phyloP scores from a whole-genome alignment of 2,888 invertebrate genomes.

The Melanchra persicariae region DNA sequence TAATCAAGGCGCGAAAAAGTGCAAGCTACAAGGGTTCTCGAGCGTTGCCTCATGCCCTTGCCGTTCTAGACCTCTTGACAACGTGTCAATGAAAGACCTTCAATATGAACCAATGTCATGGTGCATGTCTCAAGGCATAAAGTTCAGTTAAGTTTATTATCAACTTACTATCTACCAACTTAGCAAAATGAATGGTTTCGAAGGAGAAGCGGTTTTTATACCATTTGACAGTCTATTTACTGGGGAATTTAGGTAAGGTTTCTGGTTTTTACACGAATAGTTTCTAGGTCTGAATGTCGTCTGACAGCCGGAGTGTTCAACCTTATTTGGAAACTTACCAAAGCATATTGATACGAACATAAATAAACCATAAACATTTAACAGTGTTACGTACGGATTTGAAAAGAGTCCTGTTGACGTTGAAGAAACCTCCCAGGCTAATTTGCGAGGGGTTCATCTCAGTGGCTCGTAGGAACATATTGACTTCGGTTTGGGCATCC shows the following conservation, averaged over 20 bases:
- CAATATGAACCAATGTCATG: neutral
- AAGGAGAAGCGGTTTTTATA: neutral
- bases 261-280: neutral
- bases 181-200: neutral
- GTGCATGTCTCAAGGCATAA: slow-evolving; percentile 1
- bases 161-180: neutral
- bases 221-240: too few species aligned
- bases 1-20: neutral
- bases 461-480: slow-evolving; percentile 94
- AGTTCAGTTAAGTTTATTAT: neutral
- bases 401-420: slow-evolving; percentile 93
- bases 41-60: slow-evolving; percentile 12
- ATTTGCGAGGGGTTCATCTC: slow-evolving; percentile 95
- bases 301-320: neutral
- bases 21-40: slow-evolving; percentile 13
- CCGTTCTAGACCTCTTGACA: slow-evolving; percentile 4
- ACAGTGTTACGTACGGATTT: slow-evolving; percentile 91
- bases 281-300: neutral
- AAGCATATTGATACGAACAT: neutral
- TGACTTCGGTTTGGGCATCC: slow-evolving; percentile 94
- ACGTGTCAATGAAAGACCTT: neutral
- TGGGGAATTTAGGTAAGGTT: neutral
- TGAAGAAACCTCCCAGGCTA: slow-evolving; percentile 93
- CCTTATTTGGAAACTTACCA: neutral
- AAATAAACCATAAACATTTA: too few species aligned